A percentile compares a stretch with the other conserved stretches of the same genome.
phyloP scores from a whole-genome alignment of 1,140 invertebrate species.

The Drosophila pachea region DNA sequence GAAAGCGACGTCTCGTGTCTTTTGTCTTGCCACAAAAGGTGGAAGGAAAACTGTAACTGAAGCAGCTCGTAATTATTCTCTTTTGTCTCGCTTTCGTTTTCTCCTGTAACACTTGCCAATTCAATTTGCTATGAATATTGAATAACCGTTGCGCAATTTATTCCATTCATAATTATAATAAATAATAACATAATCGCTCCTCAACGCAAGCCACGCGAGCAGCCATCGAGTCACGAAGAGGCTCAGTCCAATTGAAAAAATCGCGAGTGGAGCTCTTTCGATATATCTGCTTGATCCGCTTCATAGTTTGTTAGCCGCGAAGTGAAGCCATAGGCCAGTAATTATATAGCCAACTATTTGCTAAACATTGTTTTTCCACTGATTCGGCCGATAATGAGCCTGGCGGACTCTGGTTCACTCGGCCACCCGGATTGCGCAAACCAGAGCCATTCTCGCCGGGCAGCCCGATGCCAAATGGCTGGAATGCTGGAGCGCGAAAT shows the following conservation, averaged over 20 bases:
- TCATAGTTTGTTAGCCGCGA: too few species aligned
- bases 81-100: conserved; percentile 26
- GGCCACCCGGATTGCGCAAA: conserved; percentile 32
- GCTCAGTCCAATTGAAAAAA: background rate
- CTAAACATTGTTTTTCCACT: background rate
- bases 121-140: conserved; percentile 20
- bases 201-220: background rate
- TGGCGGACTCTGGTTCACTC: background rate
- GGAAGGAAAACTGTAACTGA: conserved; percentile 23
- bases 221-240: background rate
- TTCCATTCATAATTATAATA: conserved; percentile 6
- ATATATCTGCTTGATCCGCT: too few species aligned
- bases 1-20: conserved; percentile 9
- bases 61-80: conserved; percentile 35
- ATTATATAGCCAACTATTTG: too few species aligned
- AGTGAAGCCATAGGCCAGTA: too few species aligned
- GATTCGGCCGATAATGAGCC: conserved; percentile 19
- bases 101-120: conserved; percentile 24
- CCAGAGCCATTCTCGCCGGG: conserved; percentile 6
- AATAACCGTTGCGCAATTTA: conserved; percentile 28
- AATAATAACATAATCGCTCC: conserved; percentile 1
- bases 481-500: background rate
- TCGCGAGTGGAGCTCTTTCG: too few species aligned
- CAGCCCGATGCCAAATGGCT: background rate
- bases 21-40: conserved; percentile 18